These are phyloP conservation scores for Nomada ruficornis DNA, from an alignment of 2,888 invertebrate genomes.

Conservation along the genomic window DNA sequence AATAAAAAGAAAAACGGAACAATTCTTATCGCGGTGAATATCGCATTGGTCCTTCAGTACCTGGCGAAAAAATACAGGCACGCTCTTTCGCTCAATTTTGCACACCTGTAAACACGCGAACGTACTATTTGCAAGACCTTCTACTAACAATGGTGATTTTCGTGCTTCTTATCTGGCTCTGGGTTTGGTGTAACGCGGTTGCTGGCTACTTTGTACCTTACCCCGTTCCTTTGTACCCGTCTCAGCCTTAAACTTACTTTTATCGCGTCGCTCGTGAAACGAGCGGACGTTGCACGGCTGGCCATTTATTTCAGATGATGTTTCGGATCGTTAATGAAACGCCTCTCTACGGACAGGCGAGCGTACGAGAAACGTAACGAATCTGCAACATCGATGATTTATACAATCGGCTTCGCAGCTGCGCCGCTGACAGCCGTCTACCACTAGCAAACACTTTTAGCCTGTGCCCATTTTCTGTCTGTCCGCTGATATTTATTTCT, in stretches of 20 bases:
- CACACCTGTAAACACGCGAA: constrained; percentile 71
- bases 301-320: constrained; percentile 72
- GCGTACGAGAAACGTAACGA: constrained; percentile 58
- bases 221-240: constrained; percentile 31
- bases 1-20: constrained; percentile 2
- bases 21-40: constrained; percentile 29
- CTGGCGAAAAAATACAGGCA: constrained; percentile 33
- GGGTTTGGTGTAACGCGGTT: constrained; percentile 84
- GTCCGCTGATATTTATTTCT: not conserved
- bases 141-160: constrained; percentile 80
- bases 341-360: constrained; percentile 32
- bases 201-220: constrained; percentile 82
- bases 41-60: not conserved
- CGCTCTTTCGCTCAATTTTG: constrained; percentile 63
- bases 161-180: constrained; percentile 77
- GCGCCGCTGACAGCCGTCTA: constrained; percentile 33
- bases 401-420: constrained; percentile 49
- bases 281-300: constrained; percentile 38
- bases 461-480: constrained; percentile 8
- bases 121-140: constrained; percentile 73
- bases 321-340: constrained; percentile 66
- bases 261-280: constrained; percentile 31
- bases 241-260: constrained; percentile 41
- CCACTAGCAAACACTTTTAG: constrained; percentile 17
- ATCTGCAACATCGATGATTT: constrained; percentile 61